Evolutionary conservation across 2,888 invertebrate genomes (phyloP).

Genomic region (Criorhina ranunculi): DNA sequence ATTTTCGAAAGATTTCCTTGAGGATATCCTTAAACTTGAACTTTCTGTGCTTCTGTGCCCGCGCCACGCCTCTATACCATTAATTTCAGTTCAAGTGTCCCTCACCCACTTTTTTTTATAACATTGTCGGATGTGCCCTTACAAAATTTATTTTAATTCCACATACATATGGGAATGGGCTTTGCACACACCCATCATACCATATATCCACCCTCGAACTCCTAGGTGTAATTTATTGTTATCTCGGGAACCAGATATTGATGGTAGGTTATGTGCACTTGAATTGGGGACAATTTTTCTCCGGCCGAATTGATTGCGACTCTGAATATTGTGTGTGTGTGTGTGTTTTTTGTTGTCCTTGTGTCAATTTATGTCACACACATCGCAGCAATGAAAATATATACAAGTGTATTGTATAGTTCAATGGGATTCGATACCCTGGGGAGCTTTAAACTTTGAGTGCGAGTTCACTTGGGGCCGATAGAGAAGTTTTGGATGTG

Average conservation of each 20-base stretch:
- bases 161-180: constrained; percentile 21
- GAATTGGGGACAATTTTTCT: constrained; percentile 73
- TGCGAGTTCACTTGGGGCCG: constrained; percentile 49
- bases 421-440: constrained; percentile 39
- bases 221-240: constrained; percentile 66
- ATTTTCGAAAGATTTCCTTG: constrained; percentile 38
- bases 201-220: not conserved
- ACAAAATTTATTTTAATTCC: constrained; percentile 60
- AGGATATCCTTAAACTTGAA: constrained; percentile 61
- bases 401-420: constrained; percentile 24
- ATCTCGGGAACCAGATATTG: constrained; percentile 75
- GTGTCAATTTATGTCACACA: constrained; percentile 69
- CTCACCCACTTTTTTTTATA: constrained; percentile 12
- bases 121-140: constrained; percentile 8
- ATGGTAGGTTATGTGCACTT: constrained; percentile 75
- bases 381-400: constrained; percentile 29
- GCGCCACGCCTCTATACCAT: constrained; percentile 54
- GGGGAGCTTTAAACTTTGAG: constrained; percentile 67
- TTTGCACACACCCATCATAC: not conserved
- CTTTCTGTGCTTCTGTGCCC: constrained; percentile 21
- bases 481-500: constrained; percentile 50
- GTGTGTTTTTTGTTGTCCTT: constrained; percentile 52
- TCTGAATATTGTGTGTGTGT: constrained; percentile 22
- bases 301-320: constrained; percentile 53
- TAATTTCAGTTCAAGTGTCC: constrained; percentile 49